Evolutionary conservation across 2,113 vertebrate genomes (phyloP).

Genomic region (Eublepharis macularius): DNA sequence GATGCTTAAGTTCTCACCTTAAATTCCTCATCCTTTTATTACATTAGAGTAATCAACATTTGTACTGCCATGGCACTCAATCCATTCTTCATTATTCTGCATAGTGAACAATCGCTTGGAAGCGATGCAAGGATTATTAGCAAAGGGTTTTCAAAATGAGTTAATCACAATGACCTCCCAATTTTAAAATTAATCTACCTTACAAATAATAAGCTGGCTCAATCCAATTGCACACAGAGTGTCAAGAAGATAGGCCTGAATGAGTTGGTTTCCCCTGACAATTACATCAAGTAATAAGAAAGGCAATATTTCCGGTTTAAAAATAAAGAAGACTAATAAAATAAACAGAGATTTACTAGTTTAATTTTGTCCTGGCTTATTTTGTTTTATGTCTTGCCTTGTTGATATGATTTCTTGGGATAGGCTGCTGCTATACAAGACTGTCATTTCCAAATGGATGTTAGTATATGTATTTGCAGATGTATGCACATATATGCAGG

Average conservation of each 20-base stretch:
- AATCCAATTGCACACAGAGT: not conserved
- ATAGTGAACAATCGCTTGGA: not conserved
- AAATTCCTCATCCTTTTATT: not conserved
- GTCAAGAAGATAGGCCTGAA: not conserved
- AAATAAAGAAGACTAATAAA: constrained; percentile 5
- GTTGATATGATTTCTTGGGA: fast-evolving
- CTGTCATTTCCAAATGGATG: not conserved
- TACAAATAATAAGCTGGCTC: not conserved
- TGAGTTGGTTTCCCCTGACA: not conserved
- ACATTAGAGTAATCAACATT: constrained; percentile 7
- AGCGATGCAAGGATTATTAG: not conserved
- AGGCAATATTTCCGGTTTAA: not conserved
- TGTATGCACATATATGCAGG: too few relatives aligned
- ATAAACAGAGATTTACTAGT: not conserved
- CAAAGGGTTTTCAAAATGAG: not conserved
- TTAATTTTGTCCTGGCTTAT: not conserved
- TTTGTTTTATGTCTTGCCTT: not conserved
- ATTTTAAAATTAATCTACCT: not conserved
- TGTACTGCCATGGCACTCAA: not conserved
- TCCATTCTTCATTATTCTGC: not conserved
- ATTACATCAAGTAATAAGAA: not conserved
- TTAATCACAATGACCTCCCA: not conserved
- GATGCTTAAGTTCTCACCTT: fast-evolving
- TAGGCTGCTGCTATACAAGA: not conserved
- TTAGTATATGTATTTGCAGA: not conserved